Conservation (phyloP, 2,888 invertebrate species). For the Drosophila kuntzei region DNA sequence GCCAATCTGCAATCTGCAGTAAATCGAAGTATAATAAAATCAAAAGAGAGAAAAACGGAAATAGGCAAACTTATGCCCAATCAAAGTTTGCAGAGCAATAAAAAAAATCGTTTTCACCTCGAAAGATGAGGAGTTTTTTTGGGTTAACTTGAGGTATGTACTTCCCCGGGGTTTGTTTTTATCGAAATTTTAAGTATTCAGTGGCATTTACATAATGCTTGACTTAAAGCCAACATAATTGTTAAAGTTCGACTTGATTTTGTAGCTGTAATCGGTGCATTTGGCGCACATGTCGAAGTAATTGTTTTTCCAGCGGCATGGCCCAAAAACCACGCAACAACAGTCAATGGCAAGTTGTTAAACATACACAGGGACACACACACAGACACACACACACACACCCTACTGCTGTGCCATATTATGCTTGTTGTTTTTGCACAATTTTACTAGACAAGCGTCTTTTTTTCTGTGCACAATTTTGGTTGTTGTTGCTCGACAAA, state of each 20-base stretch:
- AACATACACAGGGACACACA: constrained; percentile 37
- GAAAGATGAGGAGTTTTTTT: neutral
- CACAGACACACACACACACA: constrained; percentile 4
- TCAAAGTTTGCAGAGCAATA: constrained; percentile 20
- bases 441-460: constrained; percentile 42
- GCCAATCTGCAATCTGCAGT: constrained; percentile 52
- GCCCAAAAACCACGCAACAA: constrained; percentile 47
- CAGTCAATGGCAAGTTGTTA: constrained; percentile 42
- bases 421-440: constrained; percentile 36
- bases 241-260: constrained; percentile 8
- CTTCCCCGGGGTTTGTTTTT: neutral
- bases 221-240: constrained; percentile 2
- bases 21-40: constrained; percentile 68
- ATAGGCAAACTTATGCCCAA: constrained; percentile 29
- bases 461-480: constrained; percentile 18
- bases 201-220: neutral
- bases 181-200: neutral
- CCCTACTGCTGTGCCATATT: constrained; percentile 23
- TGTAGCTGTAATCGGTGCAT: constrained; percentile 20
- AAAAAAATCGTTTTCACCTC: constrained; percentile 20
- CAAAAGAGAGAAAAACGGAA: constrained; percentile 33
- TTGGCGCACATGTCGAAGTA: constrained; percentile 21
- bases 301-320: constrained; percentile 51
- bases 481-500: constrained; percentile 28
- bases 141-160: neutral